phyloP scores from a whole-genome alignment of 2,888 invertebrate genomes.

The Luffia ferchaultella region DNA sequence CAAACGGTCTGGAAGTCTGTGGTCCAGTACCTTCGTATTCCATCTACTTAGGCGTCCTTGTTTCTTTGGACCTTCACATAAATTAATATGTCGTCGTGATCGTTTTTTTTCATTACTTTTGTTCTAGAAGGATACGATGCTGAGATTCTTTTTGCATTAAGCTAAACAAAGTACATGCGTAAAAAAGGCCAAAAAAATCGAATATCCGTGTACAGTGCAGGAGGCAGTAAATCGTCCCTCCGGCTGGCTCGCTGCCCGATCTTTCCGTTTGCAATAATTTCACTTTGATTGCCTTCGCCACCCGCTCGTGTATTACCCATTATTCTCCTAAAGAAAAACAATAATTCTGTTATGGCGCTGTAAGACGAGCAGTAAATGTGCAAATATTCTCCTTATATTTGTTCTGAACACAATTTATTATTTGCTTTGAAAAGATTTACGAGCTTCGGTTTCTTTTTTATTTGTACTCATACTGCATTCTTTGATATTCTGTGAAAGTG shows the following conservation, averaged over 20 bases:
- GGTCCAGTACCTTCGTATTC: too few relatives aligned
- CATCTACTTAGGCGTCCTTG: too few relatives aligned
- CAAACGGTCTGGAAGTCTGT: too few relatives aligned
- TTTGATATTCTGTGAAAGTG: too few relatives aligned
- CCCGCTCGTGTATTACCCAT: background rate
- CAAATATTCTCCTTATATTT: background rate
- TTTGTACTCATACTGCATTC: too few relatives aligned
- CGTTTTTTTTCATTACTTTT: too few relatives aligned
- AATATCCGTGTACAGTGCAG: background rate
- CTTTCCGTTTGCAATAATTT: constrained; percentile 6
- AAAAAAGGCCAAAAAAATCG: too few relatives aligned
- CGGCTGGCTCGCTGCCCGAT: constrained; percentile 2
- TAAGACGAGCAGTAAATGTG: background rate
- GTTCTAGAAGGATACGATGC: too few relatives aligned
- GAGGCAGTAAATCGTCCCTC: background rate
- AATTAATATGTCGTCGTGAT: too few relatives aligned
- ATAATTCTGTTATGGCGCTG: background rate
- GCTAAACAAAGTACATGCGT: too few relatives aligned
- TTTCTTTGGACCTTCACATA: too few relatives aligned
- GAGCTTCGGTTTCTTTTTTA: background rate
- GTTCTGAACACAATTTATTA: background rate
- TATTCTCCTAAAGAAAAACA: background rate
- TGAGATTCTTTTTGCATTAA: too few relatives aligned
- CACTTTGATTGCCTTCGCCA: constrained; percentile 2
- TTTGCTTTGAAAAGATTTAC: background rate